phyloP scores from a whole-genome alignment of 2,888 invertebrate species.

The Mesorhabditis spiculigera region DNA sequence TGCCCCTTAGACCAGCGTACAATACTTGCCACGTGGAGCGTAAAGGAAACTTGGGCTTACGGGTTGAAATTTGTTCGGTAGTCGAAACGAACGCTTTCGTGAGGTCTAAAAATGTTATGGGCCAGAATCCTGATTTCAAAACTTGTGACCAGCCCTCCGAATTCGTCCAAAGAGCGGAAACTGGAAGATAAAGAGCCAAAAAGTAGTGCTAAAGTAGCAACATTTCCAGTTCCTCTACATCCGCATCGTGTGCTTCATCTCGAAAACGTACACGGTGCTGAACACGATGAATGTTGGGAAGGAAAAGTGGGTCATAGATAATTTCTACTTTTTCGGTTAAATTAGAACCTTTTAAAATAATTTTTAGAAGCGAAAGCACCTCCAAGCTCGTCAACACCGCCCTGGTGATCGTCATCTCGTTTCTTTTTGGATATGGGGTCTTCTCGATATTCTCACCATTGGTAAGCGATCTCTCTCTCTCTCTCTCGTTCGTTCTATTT shows the following conservation, averaged over 20 bases:
- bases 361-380: constrained; percentile 1
- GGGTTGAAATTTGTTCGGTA: no score
- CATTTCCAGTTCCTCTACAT: neutral
- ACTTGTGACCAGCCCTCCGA: no score
- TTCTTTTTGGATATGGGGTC: neutral
- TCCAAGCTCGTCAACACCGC: neutral
- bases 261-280: neutral
- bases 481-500: no score
- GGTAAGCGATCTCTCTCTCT: neutral
- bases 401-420: neutral
- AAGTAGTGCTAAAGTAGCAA: neutral
- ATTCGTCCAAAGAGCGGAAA: no score
- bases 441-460: constrained; percentile 1
- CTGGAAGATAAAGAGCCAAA: neutral
- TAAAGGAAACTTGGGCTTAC: no score
- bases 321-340: neutral
- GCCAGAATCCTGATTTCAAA: no score
- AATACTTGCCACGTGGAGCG: no score
- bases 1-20: no score
- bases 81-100: no score
- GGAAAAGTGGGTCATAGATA: neutral
- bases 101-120: no score
- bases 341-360: neutral
- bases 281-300: neutral
- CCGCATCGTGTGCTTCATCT: neutral